Conservation (phyloP, 2,888 invertebrate genomes). For the Pimpla rufipes region DNA sequence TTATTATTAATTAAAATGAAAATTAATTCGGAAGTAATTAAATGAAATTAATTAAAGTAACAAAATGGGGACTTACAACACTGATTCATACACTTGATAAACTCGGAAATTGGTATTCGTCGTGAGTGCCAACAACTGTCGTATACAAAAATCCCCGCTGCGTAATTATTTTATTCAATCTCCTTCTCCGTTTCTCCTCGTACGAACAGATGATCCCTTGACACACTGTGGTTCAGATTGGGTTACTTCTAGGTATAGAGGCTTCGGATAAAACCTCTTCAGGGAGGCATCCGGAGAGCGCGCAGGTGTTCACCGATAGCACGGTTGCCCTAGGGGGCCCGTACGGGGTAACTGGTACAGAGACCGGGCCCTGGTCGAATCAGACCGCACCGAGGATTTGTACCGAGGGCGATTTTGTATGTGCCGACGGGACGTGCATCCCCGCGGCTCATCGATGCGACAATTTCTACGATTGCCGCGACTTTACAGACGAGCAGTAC, state of each 20-base stretch:
- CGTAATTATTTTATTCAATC: background rate
- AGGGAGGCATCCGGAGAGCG: conserved; percentile 77
- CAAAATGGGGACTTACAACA: too few species aligned
- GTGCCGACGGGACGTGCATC: conserved; percentile 91
- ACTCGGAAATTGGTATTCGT: too few species aligned
- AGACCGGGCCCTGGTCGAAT: conserved; percentile 80
- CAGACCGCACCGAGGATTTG: conserved; percentile 82
- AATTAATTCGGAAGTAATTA: too few species aligned
- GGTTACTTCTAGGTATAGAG: conserved; percentile 84
- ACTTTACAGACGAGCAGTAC: conserved; percentile 96
- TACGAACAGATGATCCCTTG: conserved; percentile 50
- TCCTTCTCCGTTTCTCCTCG: conserved; percentile 15
- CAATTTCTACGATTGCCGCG: conserved; percentile 95
- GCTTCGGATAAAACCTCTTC: conserved; percentile 81
- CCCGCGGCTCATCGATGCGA: conserved; percentile 93
- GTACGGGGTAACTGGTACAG: conserved; percentile 64
- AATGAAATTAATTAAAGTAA: too few species aligned
- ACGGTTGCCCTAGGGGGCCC: conserved; percentile 64
- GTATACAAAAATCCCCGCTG: background rate
- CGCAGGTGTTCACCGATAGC: conserved; percentile 71
- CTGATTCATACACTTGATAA: too few species aligned
- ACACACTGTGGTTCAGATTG: conserved; percentile 81
- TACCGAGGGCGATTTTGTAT: conserved; percentile 86
- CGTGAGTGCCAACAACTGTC: too few species aligned
- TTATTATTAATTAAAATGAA: too few species aligned